Evolutionary conservation across 1,140 invertebrate genomes (phyloP), one percentile per base, ranked within the genome.

Genomic region (Drosophila virilis): DNA sequence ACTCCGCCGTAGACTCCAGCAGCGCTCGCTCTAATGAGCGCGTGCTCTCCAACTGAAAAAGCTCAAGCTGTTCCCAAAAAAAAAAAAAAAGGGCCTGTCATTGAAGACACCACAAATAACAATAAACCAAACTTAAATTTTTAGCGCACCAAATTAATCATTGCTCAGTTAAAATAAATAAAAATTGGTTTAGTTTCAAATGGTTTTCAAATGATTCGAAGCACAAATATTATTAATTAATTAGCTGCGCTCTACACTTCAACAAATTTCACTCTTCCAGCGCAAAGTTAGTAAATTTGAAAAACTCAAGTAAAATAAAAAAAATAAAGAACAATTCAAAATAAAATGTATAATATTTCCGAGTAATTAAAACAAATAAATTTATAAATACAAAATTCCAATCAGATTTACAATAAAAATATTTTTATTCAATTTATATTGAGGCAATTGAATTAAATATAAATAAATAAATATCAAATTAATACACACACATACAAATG

Each of bases 81-180:
- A 71, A 28, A 38, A 2, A 38, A 1, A 77, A 85, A 86, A 89
- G 83, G 83, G 83, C 73, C 84, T 89, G 82, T 86, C 82, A 85
- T 67, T 80, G 74, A 58, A 48, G 37, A 38, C 46, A 46, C 12
- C 13, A 50, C 38, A 42, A 42, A 71, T 32, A 32, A 45, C 13
- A 60, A 60, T 28, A 50, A 35, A 57, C n/a, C 10, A 50, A 52
- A 37, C 15, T 45, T 45, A n/a, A 45, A 45, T 59, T 70, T 85
- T 83, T 88, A 37, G 84, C 77, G 59, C 77, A 74, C 52, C 60
- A 77, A 89, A 88, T 88, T 77, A 88, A 88, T 88, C 84, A 88
- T 89, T 78, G 69, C 69, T 66, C 77, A 74, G 80, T 89, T 80
- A 89, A 88, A 89, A 88, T 88, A 89, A 88, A 89, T 88, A 88